Percentiles rank a stretch among this genome's conserved stretches.
Evolutionary conservation across 1,140 invertebrate species (phyloP).

Genomic region (Habropoda laboriosa): DNA sequence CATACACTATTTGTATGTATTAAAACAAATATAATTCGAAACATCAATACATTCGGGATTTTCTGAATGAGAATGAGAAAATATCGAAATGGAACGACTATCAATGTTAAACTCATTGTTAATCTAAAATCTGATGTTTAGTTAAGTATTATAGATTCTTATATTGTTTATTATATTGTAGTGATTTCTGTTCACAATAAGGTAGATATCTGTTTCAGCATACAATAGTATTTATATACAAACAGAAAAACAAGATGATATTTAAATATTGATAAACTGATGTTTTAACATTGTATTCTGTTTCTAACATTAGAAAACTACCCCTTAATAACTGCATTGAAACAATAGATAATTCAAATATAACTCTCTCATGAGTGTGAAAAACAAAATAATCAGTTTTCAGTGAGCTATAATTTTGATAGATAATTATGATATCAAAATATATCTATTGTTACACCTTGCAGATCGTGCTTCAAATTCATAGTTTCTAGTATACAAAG

Average conservation of each 20-base stretch:
- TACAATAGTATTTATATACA: slow-evolving; percentile 9
- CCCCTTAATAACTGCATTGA: background rate
- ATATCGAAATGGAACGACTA: slow-evolving; percentile 8
- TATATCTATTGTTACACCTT: slow-evolving; percentile 19
- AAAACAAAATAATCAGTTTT: slow-evolving; percentile 25
- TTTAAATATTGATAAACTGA: background rate
- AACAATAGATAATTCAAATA: background rate
- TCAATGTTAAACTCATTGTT: background rate
- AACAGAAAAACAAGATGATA: background rate
- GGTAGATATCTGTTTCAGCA: background rate
- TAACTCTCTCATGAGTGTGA: slow-evolving; percentile 20
- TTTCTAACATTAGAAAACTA: background rate
- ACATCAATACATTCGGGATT: background rate
- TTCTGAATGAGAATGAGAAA: background rate
- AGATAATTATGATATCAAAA: slow-evolving; percentile 18
- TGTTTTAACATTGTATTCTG: background rate
- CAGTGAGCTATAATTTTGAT: background rate
- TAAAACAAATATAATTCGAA: slow-evolving; percentile 25
- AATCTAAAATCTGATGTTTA: background rate
- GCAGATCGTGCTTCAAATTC: slow-evolving; percentile 31
- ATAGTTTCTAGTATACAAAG: slow-evolving; percentile 25
- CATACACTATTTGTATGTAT: slow-evolving; percentile 2
- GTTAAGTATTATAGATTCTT: background rate
- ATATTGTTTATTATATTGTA: background rate
- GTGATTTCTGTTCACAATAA: background rate